Evolutionary conservation across 1,140 invertebrate species (phyloP).

Genomic region (Babylonia areolata): DNA sequence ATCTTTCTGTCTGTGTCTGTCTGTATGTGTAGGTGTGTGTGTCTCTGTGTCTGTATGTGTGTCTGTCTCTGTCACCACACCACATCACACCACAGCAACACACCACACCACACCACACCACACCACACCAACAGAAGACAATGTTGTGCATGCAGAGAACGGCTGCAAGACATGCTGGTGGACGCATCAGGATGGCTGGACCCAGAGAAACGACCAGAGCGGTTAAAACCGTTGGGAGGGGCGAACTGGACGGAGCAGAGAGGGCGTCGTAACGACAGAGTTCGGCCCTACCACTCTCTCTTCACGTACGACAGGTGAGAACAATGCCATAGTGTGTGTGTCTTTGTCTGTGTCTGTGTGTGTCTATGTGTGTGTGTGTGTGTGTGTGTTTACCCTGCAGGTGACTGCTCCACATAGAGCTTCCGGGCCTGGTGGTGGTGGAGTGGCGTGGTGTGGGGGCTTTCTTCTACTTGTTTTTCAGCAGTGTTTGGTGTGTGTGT

Average conservation of each 20-base stretch:
- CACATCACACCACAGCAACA: no score
- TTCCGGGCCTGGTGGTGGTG: no score
- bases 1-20: not conserved
- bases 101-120: not conserved
- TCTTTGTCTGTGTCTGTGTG: not conserved
- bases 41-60: not conserved
- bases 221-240: slow-evolving; percentile 51
- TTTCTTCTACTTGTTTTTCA: no score
- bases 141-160: no score
- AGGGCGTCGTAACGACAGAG: slow-evolving; percentile 36
- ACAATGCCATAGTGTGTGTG: not conserved
- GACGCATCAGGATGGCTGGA: slow-evolving; percentile 55
- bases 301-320: slow-evolving; percentile 50
- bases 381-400: no score
- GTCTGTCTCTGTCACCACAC: not conserved
- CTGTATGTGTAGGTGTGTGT: not conserved
- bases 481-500: no score
- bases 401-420: no score
- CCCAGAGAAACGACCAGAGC: slow-evolving; percentile 53
- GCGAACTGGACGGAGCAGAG: slow-evolving; percentile 37
- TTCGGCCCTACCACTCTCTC: slow-evolving; percentile 52
- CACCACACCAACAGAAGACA: no score
- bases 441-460: no score
- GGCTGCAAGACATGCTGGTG: slow-evolving; percentile 51
- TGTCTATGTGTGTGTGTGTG: not conserved